Conservation (phyloP, 1,140 invertebrate genomes). For the Cyrtorhinus lividipennis region DNA sequence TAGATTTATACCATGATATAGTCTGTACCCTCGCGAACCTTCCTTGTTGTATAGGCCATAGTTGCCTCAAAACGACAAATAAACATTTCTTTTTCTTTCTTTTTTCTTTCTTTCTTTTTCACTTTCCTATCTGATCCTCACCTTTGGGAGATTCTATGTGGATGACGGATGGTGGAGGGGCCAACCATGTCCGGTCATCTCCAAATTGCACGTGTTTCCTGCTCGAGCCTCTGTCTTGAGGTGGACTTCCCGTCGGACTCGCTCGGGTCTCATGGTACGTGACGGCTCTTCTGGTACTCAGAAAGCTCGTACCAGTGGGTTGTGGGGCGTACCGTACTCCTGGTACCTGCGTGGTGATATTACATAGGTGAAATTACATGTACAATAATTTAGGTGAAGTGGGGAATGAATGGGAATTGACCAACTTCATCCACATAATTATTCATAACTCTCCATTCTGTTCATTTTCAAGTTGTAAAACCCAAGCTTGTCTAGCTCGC, state of each 20-base stretch:
- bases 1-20: no score
- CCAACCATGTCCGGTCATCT: slow-evolving; percentile 1
- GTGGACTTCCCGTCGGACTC: slow-evolving; percentile 24
- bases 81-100: no score
- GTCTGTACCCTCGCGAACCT: no score
- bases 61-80: no score
- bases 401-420: no score
- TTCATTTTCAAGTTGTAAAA: no score
- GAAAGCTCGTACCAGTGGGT: slow-evolving; percentile 25
- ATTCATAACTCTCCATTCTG: no score
- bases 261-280: slow-evolving; percentile 24
- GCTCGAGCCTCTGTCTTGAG: background rate
- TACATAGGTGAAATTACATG: background rate
- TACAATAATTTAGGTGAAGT: slow-evolving; percentile 1
- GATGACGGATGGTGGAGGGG: slow-evolving; percentile 9
- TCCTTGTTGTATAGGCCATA: no score
- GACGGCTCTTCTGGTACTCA: slow-evolving; percentile 23
- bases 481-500: no score
- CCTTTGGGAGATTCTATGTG: slow-evolving; percentile 20
- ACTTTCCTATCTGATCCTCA: background rate
- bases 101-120: no score
- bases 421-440: no score
- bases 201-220: slow-evolving; percentile 26
- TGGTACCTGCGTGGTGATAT: slow-evolving; percentile 21
- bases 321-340: slow-evolving; percentile 24